phyloP scores from a whole-genome alignment of 1,140 invertebrate species.

The Polypedilum vanderplanki region DNA sequence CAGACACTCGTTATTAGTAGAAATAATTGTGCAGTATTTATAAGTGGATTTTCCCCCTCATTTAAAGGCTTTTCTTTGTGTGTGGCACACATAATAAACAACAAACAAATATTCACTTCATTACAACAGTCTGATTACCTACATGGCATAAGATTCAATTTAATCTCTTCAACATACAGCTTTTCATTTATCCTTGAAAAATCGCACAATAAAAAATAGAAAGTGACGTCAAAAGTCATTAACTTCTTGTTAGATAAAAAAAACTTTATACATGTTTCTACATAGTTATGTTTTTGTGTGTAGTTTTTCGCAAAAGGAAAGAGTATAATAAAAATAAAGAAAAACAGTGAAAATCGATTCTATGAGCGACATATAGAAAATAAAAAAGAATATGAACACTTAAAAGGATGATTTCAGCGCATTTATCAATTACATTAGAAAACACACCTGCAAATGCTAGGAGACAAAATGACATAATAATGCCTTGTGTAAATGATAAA shows the following conservation, averaged over 20 bases:
- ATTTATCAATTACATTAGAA: too few species aligned
- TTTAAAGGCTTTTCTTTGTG: not conserved
- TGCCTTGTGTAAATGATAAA: too few species aligned
- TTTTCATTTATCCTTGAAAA: too few species aligned
- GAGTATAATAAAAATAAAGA: not conserved
- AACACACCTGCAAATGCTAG: too few species aligned
- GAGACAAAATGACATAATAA: too few species aligned
- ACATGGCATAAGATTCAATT: too few species aligned
- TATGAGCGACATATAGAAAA: not conserved
- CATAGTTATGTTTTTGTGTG: not conserved
- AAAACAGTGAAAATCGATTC: not conserved
- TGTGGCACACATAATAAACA: too few species aligned
- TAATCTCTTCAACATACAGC: too few species aligned
- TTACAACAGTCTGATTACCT: too few species aligned
- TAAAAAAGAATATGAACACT: not conserved
- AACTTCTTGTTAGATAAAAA: constrained; percentile 19
- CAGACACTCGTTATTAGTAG: too few species aligned
- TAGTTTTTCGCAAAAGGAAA: not conserved
- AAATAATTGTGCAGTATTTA: not conserved
- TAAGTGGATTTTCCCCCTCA: not conserved
- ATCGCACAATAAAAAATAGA: not conserved
- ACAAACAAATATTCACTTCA: too few species aligned
- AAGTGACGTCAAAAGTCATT: not conserved
- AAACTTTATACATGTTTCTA: not conserved
- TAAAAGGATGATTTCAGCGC: too few species aligned